Conservation (phyloP, 1,140 invertebrate species). For the Ceratosolen solmsi region DNA sequence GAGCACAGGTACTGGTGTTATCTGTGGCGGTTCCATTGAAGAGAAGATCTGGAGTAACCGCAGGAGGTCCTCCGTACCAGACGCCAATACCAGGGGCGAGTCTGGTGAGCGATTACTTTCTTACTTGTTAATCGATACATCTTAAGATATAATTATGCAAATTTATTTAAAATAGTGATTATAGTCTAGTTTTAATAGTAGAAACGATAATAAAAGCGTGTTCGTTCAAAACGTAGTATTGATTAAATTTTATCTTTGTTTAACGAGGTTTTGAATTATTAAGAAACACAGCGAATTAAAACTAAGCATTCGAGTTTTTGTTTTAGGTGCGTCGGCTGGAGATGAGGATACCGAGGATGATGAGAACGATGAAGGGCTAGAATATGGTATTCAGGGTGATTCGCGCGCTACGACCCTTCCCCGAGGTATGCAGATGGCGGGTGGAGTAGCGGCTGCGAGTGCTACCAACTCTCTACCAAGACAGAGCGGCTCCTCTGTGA, state of each 20-base stretch:
- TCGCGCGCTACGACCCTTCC: constrained; percentile 77
- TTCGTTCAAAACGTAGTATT: too few relatives aligned
- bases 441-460: constrained; percentile 67
- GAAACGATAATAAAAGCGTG: too few relatives aligned
- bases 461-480: constrained; percentile 83
- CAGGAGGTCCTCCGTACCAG: constrained; percentile 80
- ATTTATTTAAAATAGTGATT: too few relatives aligned
- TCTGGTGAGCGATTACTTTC: constrained; percentile 74
- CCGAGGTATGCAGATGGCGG: constrained; percentile 76
- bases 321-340: constrained; percentile 73
- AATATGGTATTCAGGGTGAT: constrained; percentile 61
- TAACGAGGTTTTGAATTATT: too few relatives aligned
- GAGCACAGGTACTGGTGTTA: constrained; percentile 73
- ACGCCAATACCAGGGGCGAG: constrained; percentile 76
- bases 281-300: too few relatives aligned
- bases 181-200: too few relatives aligned
- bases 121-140: too few relatives aligned
- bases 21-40: constrained; percentile 72
- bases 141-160: too few relatives aligned
- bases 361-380: constrained; percentile 71
- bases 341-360: constrained; percentile 80
- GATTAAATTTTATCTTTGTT: too few relatives aligned
- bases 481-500: constrained; percentile 72
- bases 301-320: too few relatives aligned
- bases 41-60: constrained; percentile 73